Percentiles rank a stretch among this genome's conserved stretches.
Conservation (phyloP, 2,888 invertebrate species). For the Orchestes rusci region DNA sequence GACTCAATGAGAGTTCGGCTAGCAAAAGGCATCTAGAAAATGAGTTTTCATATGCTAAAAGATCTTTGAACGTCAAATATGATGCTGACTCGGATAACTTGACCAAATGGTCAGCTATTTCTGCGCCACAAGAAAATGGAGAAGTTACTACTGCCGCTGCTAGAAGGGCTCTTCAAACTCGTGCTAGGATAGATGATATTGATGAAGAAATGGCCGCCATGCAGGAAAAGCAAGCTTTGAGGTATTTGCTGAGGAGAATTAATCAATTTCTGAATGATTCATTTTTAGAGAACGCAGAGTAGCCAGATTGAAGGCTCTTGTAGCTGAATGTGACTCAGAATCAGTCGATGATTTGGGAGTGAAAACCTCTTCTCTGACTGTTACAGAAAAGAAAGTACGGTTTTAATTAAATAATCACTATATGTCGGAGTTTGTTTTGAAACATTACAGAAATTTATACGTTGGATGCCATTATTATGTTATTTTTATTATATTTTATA, state of each 20-base stretch:
- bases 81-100: conserved; percentile 36
- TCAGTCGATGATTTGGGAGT: conserved; percentile 40
- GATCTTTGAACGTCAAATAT: conserved; percentile 36
- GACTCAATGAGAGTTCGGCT: conserved; percentile 50
- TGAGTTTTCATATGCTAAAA: conserved; percentile 42
- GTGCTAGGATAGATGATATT: conserved; percentile 62
- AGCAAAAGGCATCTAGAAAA: conserved; percentile 38
- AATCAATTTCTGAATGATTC: not conserved
- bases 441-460: too few species aligned
- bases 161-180: conserved; percentile 54
- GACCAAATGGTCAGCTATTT: conserved; percentile 48
- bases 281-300: conserved; percentile 57
- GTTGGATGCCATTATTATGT: too few species aligned
- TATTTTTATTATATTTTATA: not conserved
- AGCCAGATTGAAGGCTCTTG: conserved; percentile 60
- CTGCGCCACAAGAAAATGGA: conserved; percentile 21
- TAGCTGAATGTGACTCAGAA: conserved; percentile 52
- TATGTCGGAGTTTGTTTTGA: too few species aligned
- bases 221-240: conserved; percentile 57
- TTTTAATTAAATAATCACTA: conserved; percentile 21
- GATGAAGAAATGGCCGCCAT: conserved; percentile 71
- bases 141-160: conserved; percentile 54
- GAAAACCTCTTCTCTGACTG: conserved; percentile 23
- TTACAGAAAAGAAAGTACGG: conserved; percentile 30
- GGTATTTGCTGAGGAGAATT: conserved; percentile 5